Evolutionary conservation across 1,140 invertebrate species (phyloP).

Genomic region (Odontomachus brunneus): DNA sequence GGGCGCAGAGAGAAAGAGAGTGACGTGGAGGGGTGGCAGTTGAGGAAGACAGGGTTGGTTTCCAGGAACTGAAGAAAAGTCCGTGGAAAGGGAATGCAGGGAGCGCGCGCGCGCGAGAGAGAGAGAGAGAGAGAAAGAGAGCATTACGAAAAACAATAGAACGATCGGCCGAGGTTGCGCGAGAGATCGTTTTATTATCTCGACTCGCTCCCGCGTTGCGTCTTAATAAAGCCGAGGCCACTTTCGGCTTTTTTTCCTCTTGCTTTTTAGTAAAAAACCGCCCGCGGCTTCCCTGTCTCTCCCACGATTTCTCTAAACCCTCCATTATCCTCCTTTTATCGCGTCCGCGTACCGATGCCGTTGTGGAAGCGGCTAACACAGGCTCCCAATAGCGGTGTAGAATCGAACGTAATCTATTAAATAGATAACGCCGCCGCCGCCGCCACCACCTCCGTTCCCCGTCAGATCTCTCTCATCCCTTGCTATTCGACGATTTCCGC

Average conservation of each 20-base stretch:
- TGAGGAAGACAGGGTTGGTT: neutral
- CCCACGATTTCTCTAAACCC: constrained; percentile 48
- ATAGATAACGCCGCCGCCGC: constrained; percentile 70
- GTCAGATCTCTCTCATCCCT: constrained; percentile 3
- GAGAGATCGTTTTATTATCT: constrained; percentile 70
- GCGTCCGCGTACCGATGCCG: constrained; percentile 35
- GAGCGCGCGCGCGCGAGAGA: neutral
- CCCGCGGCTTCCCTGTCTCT: constrained; percentile 26
- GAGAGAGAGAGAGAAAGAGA: neutral
- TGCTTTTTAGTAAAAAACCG: constrained; percentile 67
- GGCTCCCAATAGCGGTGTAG: constrained; percentile 64
- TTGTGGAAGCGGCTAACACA: constrained; percentile 73
- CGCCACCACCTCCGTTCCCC: constrained; percentile 32
- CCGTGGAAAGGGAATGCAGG: constrained; percentile 1
- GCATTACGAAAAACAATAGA: constrained; percentile 70
- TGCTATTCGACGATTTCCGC: constrained; percentile 26
- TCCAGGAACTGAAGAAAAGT: constrained; percentile 9
- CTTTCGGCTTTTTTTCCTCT: constrained; percentile 23
- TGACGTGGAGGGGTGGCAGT: neutral
- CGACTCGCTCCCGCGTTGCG: constrained; percentile 25
- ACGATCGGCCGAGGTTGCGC: constrained; percentile 61
- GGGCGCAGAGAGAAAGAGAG: constrained; percentile 3
- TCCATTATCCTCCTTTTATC: constrained; percentile 74
- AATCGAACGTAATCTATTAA: constrained; percentile 77
- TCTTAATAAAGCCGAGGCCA: constrained; percentile 71